Evolutionary conservation across 1,140 invertebrate species (phyloP), one percentile per base, ranked within the genome.

Genomic region (Aphidius ervi): DNA sequence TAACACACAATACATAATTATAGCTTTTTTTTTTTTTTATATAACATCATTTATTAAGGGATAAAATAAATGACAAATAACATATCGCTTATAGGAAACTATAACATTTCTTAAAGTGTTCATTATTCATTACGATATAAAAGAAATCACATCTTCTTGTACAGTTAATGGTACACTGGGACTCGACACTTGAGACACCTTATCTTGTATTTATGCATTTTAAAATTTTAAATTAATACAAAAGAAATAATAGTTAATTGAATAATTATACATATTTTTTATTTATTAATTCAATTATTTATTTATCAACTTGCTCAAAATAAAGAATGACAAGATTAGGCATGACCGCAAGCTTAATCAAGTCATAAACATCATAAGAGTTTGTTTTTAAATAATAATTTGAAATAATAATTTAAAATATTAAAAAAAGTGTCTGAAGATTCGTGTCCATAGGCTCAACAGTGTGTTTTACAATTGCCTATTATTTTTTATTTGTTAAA

Each of bases 1-100:
- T 42, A 61, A 61, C 40, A 40, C 7, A 31, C 9, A 10, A 9
- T n/a, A 23, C 46, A 46, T 10, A 23, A n/a, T 9, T 52, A 40
- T 5, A 5, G 31, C n/a, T n/a, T 59, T 40, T 23, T 59, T 59
- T 62, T 59, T 59, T 63, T 79, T 79, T 79, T 78, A 77, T 78
- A 79, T 79, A 79, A 78, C 77, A 78, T 79, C 75, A 78, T 79
- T 79, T 78, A 79, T 79, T 79, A 78, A 76, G 75, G 72, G 75
- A 78, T 78, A 78, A 80, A 79, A 79, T 80, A 78, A 80, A 80
- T 80, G 76, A 80, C 72, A 78, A 80, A 79, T 80, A 80, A 80
- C 76, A 78, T 79, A 80, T 80, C 74, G 76, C 76, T 80, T 80
- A 78, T 79, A 80, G 71, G 76, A 80, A 80, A 80, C 76, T 78